Evolutionary conservation across 2,888 invertebrate genomes (phyloP), one percentile per base, ranked within the genome.

Genomic region (Cantharis nigra): DNA sequence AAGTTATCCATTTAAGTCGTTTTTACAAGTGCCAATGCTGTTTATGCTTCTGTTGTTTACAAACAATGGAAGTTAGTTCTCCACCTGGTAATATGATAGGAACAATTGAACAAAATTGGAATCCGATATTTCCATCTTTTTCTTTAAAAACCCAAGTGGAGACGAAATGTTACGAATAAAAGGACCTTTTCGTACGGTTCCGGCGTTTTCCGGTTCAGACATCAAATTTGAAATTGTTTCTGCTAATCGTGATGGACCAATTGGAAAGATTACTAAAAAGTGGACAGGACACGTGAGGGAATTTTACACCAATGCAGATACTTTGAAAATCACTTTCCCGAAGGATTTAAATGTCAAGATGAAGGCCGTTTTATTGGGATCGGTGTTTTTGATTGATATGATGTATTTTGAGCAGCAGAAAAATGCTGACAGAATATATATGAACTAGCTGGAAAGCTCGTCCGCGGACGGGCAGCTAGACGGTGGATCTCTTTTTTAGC

Each of bases 311-410:
- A 96, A 96, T 88, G 91, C 95, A 0, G 97, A 97, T 87, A 93
- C 94, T 88, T 98, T 97, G 87, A 97, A 96, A 28, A 94, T 98
- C 77, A 92, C 92, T 13, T 98, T 98, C 87, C 98, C 98, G 0
- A 90, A 94, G 90, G 96, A 97, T 88, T 89, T 98, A 85, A 97
- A 97, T 86, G 95, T 95, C 64, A 92, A 93, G 87, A 94, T 95
- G 90, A 96, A 96, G 86, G 95, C 95, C 0, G 93, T 94, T 10
- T 90, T 96, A 85, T 87, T 96, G 23, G 95, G 94, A 72, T 95
- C 95, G 16, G 94, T 95, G 85, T 93, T 95, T 87, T 90, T 96
- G 71, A 94, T 96, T 86, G 95, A 74, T 9, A 70, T 70, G 63
- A 74, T 26, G 28, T 30, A 18, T 49, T 70, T 26, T 70, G 20